Percentiles rank a stretch among this genome's conserved stretches.
Conservation (phyloP, 2,797 vertebrate species). For the Chrosomus eos region DNA sequence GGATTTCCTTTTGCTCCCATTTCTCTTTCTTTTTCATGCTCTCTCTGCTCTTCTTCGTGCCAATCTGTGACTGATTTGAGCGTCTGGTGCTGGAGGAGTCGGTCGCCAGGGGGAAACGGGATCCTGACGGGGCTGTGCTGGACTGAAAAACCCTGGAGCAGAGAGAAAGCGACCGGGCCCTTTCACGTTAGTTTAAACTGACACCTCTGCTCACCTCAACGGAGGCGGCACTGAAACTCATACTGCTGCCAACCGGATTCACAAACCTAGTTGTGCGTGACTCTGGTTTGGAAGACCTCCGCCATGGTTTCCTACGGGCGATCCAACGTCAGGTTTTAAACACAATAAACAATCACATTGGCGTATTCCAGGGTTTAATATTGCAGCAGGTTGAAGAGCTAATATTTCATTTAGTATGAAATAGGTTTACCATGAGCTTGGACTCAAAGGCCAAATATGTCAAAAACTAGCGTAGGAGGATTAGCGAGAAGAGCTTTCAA, state of each 20-base stretch:
- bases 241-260: slow-evolving; percentile 56
- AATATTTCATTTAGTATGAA: slow-evolving; percentile 8
- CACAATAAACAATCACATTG: slow-evolving; percentile 29
- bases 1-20: slow-evolving; percentile 55
- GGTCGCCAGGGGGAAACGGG: slow-evolving; percentile 79
- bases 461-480: slow-evolving; percentile 27
- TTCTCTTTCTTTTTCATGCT: slow-evolving; percentile 30
- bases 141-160: slow-evolving; percentile 54
- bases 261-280: slow-evolving; percentile 45
- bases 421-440: slow-evolving; percentile 27
- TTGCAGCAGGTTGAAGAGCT: slow-evolving; percentile 33
- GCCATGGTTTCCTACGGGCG: slow-evolving; percentile 22
- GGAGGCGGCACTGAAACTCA: slow-evolving; percentile 75
- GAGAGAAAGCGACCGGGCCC: slow-evolving; percentile 64
- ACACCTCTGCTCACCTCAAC: slow-evolving; percentile 81
- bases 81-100: slow-evolving; percentile 83
- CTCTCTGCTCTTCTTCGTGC: slow-evolving; percentile 79
- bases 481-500: background rate
- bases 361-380: background rate
- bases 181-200: slow-evolving; percentile 88
- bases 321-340: slow-evolving; percentile 27
- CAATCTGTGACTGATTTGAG: slow-evolving; percentile 91
- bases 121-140: slow-evolving; percentile 52
- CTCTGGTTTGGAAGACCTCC: slow-evolving; percentile 38
- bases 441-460: background rate